These are phyloP conservation scores for Ondatra zibethicus DNA, from an alignment of 2,113 vertebrate species.

Conservation along the genomic window DNA sequence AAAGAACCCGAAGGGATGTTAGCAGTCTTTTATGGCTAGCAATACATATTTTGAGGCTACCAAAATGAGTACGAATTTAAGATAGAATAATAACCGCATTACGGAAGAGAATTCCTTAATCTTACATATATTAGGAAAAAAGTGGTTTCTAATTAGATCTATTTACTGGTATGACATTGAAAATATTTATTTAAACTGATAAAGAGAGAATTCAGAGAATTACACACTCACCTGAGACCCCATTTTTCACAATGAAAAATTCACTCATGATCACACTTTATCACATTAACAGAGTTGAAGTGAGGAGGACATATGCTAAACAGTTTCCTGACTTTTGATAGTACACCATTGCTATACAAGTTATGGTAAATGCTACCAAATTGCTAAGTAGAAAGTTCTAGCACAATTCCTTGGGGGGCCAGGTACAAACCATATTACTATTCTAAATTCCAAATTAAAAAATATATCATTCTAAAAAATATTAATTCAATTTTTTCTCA, in stretches of 20 bases:
- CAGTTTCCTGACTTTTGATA: background rate
- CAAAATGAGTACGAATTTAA: background rate
- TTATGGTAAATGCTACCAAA: background rate
- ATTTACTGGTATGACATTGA: background rate
- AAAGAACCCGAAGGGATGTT: background rate
- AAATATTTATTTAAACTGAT: background rate
- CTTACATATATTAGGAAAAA: background rate
- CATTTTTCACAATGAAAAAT: background rate
- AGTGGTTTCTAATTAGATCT: background rate
- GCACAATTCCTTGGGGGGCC: background rate
- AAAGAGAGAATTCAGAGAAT: background rate
- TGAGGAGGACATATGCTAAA: background rate
- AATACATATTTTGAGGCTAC: background rate
- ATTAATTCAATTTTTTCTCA: background rate
- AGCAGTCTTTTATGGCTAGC: background rate
- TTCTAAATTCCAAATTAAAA: background rate
- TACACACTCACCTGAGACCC: rapidly evolving
- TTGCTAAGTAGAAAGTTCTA: background rate
- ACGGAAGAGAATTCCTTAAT: background rate
- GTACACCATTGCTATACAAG: background rate
- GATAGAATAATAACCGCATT: background rate
- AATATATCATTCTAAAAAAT: background rate
- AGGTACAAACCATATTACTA: background rate
- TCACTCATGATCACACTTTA: background rate
- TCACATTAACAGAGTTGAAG: background rate